Evolutionary conservation across 2,797 vertebrate genomes (phyloP).

Genomic region (Gouania willdenowi): DNA sequence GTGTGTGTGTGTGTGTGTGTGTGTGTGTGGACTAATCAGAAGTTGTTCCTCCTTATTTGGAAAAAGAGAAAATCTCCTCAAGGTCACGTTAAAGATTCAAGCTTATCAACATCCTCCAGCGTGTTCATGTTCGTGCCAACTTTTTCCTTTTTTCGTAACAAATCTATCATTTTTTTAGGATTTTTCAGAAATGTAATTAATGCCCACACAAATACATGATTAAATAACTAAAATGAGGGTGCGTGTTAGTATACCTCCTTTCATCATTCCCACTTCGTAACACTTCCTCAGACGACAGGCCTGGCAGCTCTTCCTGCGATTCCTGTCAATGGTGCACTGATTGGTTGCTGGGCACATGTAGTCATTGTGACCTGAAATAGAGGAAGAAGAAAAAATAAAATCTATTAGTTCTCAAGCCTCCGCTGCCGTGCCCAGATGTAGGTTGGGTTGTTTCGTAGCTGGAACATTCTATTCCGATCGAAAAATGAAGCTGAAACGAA

Average conservation of each 20-base stretch:
- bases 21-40: slow-evolving; percentile 48
- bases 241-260: slow-evolving; percentile 80
- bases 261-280: slow-evolving; percentile 99
- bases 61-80: slow-evolving; percentile 63
- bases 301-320: slow-evolving; percentile 97
- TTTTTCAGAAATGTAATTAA: background rate
- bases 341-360: slow-evolving; percentile 99
- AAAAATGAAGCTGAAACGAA: slow-evolving; percentile 47
- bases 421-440: slow-evolving; percentile 38
- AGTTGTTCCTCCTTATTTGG: slow-evolving; percentile 46
- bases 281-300: slow-evolving; percentile 96
- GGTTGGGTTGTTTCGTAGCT: slow-evolving; percentile 45
- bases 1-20: too few relatives aligned
- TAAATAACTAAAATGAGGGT: background rate
- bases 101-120: slow-evolving; percentile 42
- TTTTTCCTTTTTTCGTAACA: slow-evolving; percentile 1
- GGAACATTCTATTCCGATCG: slow-evolving; percentile 53
- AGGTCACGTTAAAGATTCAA: slow-evolving; percentile 55
- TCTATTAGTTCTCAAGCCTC: slow-evolving; percentile 22
- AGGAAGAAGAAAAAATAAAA: too few relatives aligned
- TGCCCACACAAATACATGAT: too few relatives aligned
- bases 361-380: slow-evolving; percentile 90
- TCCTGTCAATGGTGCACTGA: slow-evolving; percentile 98
- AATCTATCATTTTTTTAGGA: background rate
- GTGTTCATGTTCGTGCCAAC: slow-evolving; percentile 1